phyloP scores from a whole-genome alignment of 2,888 invertebrate genomes.

The Fragum sueziense region DNA sequence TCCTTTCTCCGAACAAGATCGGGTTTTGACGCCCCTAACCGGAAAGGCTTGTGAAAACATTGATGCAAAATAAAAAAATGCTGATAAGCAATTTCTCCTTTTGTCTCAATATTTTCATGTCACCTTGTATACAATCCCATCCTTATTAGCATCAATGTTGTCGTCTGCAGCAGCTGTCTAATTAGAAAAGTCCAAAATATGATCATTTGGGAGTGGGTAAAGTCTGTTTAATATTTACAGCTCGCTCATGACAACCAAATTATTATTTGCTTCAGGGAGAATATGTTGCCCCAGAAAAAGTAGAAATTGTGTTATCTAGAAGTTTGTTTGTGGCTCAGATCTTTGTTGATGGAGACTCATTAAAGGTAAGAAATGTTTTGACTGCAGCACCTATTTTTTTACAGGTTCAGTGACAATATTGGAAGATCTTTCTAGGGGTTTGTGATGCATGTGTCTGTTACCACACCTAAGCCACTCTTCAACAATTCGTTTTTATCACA shows the following conservation, averaged over 20 bases:
- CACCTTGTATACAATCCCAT: background rate
- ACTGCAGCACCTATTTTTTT: no score
- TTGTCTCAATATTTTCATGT: background rate
- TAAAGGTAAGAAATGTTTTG: slow-evolving; percentile 81
- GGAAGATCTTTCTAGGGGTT: no score
- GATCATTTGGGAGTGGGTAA: background rate
- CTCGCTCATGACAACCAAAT: no score
- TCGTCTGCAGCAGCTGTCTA: background rate
- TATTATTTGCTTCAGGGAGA: no score
- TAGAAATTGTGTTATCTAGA: slow-evolving; percentile 96
- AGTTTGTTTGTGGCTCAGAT: slow-evolving; percentile 97
- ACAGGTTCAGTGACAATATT: no score
- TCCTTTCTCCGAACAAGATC: no score
- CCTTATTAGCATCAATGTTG: no score
- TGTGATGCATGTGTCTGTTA: no score
- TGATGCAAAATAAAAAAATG: background rate
- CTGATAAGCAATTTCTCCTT: slow-evolving; percentile 1
- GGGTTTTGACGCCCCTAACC: background rate
- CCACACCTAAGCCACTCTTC: no score
- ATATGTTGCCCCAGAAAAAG: slow-evolving; percentile 99
- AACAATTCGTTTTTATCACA: no score
- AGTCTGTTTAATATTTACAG: background rate
- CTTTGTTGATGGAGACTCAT: slow-evolving; percentile 97
- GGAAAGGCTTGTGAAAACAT: no score
- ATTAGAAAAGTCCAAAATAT: background rate